Conservation (phyloP, 2,888 invertebrate genomes). For the Macroteleia sp. region DNA sequence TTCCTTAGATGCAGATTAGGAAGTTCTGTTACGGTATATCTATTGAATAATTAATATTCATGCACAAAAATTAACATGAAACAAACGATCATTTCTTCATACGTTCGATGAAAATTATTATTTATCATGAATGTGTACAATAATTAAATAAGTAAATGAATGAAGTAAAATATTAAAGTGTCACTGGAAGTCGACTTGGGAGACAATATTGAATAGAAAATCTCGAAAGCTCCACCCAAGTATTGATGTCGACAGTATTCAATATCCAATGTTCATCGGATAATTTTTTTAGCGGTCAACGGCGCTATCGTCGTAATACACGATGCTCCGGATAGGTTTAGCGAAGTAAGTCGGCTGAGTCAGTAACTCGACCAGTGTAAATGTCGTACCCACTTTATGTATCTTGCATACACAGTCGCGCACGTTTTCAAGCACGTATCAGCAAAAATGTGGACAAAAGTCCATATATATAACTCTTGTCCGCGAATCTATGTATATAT, state of each 20-base stretch:
- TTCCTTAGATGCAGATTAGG: too few species aligned
- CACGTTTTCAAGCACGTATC: conserved; percentile 44
- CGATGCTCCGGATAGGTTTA: conserved; percentile 60
- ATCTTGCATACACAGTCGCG: conserved; percentile 49
- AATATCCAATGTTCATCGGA: conserved; percentile 44
- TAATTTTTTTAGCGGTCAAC: conserved; percentile 39
- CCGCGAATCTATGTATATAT: conserved; percentile 55
- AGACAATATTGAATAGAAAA: too few species aligned
- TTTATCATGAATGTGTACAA: too few species aligned
- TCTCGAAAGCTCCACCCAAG: conserved; percentile 23
- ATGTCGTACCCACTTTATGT: conserved; percentile 55
- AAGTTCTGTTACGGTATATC: too few species aligned
- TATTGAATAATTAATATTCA: too few species aligned
- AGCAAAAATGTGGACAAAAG: conserved; percentile 55
- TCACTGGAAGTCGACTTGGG: too few species aligned
- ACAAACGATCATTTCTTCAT: too few species aligned
- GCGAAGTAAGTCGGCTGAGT: conserved; percentile 53
- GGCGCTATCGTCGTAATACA: conserved; percentile 51
- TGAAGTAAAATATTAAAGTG: too few species aligned
- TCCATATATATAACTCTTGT: conserved; percentile 48
- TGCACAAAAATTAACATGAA: too few species aligned
- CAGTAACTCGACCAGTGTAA: conserved; percentile 66
- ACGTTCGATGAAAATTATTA: too few species aligned
- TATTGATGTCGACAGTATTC: conserved; percentile 42
- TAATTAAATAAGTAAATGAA: too few species aligned